phyloP scores from a whole-genome alignment of 2,888 invertebrate genomes.

The Pandemis cinnamomeana region DNA sequence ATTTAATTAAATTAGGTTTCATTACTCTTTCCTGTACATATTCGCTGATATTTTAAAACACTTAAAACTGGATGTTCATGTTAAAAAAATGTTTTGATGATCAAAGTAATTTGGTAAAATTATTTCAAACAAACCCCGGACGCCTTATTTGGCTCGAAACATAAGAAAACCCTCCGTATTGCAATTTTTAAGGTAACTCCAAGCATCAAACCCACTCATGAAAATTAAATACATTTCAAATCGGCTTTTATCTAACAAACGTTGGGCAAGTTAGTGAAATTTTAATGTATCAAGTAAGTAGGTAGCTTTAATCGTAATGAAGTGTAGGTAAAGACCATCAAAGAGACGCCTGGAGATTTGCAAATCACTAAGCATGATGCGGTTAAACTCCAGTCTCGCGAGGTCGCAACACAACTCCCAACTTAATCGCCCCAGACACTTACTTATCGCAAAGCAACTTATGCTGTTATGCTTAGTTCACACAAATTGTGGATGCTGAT shows the following conservation, averaged over 20 bases:
- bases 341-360: constrained; percentile 29
- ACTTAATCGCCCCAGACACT: constrained; percentile 40
- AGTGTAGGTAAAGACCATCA: constrained; percentile 26
- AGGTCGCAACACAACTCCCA: constrained; percentile 32
- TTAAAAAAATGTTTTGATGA: too few relatives aligned
- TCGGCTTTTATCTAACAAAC: constrained; percentile 7
- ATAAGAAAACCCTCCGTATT: neutral
- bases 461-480: constrained; percentile 42
- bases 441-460: constrained; percentile 41
- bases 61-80: too few relatives aligned
- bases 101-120: neutral
- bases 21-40: neutral
- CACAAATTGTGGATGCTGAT: constrained; percentile 42
- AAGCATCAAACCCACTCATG: constrained; percentile 15
- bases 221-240: constrained; percentile 27
- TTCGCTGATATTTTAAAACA: neutral
- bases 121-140: neutral
- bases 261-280: constrained; percentile 13
- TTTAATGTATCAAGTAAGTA: constrained; percentile 5
- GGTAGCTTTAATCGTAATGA: constrained; percentile 14
- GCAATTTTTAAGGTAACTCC: neutral
- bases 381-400: constrained; percentile 34
- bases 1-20: neutral
- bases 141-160: neutral
- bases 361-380: constrained; percentile 42